Evolutionary conservation across 1,140 invertebrate genomes (phyloP).

Genomic region (Tetranychus urticae): DNA sequence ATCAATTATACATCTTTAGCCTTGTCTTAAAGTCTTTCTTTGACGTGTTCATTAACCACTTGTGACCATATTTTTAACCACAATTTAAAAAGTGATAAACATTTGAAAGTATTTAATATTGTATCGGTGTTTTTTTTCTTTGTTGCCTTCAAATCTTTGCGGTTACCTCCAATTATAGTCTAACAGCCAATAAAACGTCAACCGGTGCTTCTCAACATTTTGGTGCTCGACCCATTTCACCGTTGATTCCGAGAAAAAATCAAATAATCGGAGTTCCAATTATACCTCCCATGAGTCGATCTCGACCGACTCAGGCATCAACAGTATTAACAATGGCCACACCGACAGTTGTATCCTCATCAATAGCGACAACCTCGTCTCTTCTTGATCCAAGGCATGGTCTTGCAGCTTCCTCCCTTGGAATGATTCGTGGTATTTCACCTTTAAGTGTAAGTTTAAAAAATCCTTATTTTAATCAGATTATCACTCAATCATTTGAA

Average conservation of each 20-base stretch:
- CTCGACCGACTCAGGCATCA: neutral
- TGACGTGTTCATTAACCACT: too few species aligned
- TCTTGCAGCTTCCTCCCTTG: too few species aligned
- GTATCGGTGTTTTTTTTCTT: too few species aligned
- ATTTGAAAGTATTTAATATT: too few species aligned
- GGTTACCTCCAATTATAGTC: too few species aligned
- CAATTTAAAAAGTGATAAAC: too few species aligned
- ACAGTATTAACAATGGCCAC: conserved; percentile 3
- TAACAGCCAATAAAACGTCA: too few species aligned
- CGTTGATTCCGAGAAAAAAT: neutral
- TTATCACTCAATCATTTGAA: neutral
- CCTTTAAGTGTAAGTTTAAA: neutral
- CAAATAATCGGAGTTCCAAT: neutral
- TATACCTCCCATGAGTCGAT: neutral
- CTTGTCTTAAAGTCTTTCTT: too few species aligned
- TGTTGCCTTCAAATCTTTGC: too few species aligned
- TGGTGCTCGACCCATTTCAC: neutral
- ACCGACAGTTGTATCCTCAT: neutral
- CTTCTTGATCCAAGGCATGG: neutral
- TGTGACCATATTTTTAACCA: too few species aligned
- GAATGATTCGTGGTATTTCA: too few species aligned
- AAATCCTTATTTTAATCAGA: neutral
- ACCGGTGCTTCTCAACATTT: neutral
- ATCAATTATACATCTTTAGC: too few species aligned
- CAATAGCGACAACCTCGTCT: neutral